Evolutionary conservation across 2,888 invertebrate genomes (phyloP), one percentile per base, ranked within the genome.

Genomic region (Abrostola triplasia): DNA sequence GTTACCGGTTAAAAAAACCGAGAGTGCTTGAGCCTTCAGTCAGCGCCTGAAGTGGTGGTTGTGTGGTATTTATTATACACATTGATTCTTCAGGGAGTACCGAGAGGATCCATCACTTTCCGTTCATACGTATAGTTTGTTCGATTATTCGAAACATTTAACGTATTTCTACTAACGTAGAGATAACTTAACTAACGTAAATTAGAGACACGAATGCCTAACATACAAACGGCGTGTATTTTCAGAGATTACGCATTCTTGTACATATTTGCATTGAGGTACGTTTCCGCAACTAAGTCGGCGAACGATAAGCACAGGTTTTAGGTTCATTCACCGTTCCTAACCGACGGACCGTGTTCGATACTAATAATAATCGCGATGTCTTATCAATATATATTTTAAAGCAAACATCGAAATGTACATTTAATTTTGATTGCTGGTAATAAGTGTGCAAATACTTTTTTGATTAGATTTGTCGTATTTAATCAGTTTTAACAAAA

Each of bases 301-400:
- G 61, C 76, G 87, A 50, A 87, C 88, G 90, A 91, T 92, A 90
- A 91, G 83, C 79, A 51, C 66, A 63, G 71, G 79, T 72, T 84
- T 81, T 75, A 63, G 82, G 90, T 88, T 91, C 89, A 83, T 88
- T 91, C 86, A 90, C 90, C 67, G 77, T 66, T 56, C 68, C 73
- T 75, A 75, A 71, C 74, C 65, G 74, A 59, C 40, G 52, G 35
- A 60, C 63, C 53, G 62, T 55, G 64, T 75, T 80, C 57, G 67
- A 53, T 56, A 67, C 67, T 66, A 52, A 52, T 56, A 58, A 73
- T 59, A 68, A 77, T 82, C 73, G 75, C 60, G 58, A 77, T 66
- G 73, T 59, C 55, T 76, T 84, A 84, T 84, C 84, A 56, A 40
- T 36, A 36, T 4, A 53, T 49, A 54, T 62, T 52, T 48, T 48